Percentiles rank a stretch among this genome's conserved stretches.
Conservation (phyloP, 2,797 vertebrate genomes). For the Streptopelia turtur region DNA sequence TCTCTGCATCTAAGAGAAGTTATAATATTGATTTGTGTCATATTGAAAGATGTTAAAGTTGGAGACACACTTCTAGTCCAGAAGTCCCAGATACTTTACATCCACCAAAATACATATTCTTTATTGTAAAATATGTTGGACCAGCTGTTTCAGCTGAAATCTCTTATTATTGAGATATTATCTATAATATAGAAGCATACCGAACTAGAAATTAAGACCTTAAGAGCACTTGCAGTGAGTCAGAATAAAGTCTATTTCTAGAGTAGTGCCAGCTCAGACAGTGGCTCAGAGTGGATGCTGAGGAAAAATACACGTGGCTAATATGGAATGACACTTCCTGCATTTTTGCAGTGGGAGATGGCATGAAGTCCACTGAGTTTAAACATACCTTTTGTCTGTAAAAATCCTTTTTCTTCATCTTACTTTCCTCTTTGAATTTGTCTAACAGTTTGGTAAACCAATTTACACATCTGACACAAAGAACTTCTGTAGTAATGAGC, state of each 20-base stretch:
- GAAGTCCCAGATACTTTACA: background rate
- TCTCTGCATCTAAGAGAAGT: background rate
- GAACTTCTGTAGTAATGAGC: background rate
- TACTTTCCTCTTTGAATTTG: background rate
- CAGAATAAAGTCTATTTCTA: conserved; percentile 33
- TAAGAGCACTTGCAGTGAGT: background rate
- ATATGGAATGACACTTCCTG: conserved; percentile 10
- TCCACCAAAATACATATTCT: background rate
- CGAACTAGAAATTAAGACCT: background rate
- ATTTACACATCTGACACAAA: background rate
- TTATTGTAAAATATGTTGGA: background rate
- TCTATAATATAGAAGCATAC: background rate
- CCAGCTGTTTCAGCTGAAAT: background rate
- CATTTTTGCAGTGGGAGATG: background rate
- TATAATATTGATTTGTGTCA: background rate
- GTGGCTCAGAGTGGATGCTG: background rate
- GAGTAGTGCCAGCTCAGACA: background rate
- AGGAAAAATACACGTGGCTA: background rate
- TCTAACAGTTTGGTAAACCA: background rate
- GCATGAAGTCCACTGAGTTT: background rate
- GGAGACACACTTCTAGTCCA: background rate
- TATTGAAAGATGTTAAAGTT: background rate
- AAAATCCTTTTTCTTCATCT: background rate
- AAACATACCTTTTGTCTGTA: background rate
- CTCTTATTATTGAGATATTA: background rate